Evolutionary conservation across 2,888 invertebrate species (phyloP).

Genomic region (Oligia strigilis): DNA sequence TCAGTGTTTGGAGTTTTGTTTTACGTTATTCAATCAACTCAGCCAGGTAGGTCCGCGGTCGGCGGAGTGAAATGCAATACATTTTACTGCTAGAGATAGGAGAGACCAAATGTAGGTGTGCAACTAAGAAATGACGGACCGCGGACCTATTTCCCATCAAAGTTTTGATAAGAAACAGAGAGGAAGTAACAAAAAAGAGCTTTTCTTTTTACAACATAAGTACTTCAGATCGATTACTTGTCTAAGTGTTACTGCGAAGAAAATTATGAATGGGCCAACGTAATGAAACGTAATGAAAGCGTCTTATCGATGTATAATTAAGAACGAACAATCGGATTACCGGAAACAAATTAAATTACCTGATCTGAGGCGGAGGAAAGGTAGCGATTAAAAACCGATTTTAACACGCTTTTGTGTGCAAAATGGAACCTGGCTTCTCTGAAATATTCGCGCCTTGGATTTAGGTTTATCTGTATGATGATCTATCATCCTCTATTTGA

Average conservation of each 20-base stretch:
- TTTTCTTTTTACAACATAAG: background rate
- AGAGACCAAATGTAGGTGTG: background rate
- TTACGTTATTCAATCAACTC: background rate
- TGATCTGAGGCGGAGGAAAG: slow-evolving; percentile 18
- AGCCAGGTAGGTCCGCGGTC: background rate
- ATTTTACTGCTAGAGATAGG: background rate
- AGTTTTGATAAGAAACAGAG: background rate
- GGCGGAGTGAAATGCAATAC: background rate
- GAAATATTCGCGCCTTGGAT: background rate
- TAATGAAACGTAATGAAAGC: slow-evolving; percentile 39
- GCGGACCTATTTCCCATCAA: background rate
- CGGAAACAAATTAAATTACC: slow-evolving; percentile 49
- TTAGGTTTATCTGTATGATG: slow-evolving; percentile 1
- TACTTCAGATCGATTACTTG: background rate
- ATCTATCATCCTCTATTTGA: slow-evolving; percentile 19
- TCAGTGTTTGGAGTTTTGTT: background rate
- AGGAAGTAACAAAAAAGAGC: background rate
- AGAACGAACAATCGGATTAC: slow-evolving; percentile 44
- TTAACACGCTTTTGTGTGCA: slow-evolving; percentile 23
- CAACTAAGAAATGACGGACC: background rate
- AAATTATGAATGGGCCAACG: slow-evolving; percentile 33
- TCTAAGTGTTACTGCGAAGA: slow-evolving; percentile 19
- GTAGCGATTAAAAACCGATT: slow-evolving; percentile 39
- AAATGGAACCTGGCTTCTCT: slow-evolving; percentile 3
- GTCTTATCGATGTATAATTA: slow-evolving; percentile 43